Base-by-base conservation (phyloP, 2,888 invertebrate species). In the Dugesia japonica region DNA sequence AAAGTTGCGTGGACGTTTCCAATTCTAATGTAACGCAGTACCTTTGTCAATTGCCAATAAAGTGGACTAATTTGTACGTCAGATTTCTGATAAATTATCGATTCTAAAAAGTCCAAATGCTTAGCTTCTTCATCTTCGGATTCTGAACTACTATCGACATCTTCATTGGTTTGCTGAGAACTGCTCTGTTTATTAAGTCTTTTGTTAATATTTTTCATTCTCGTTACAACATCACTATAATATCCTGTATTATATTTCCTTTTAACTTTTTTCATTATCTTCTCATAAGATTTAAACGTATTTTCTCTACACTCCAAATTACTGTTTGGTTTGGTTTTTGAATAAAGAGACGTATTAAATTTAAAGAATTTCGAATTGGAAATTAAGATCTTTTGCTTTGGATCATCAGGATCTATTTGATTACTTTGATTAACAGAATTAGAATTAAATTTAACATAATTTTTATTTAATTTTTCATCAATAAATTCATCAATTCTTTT, bases 51-150 rank as follows among this genome's bases (percentile, higher is more conserved):
- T 26, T 74, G 74, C 74, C 74, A 74, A 74, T 74, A 74, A 15
- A 38, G 42, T 7, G 74, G 74, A 15, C 33, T 74, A 1, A 74
- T 74, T 74, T 74, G 74, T 1, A 23, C 74, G 9, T 74, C 33
- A 13, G 74, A 74, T 31, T 38, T 28, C 38, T 74, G 74, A 75
- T 75, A 75, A 56, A 75, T 75, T 4, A 75, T 42, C 26, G 75
- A 75, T 20, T 75, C 75, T 15, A 75, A n/a, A 28, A 75, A 71
- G n/a, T 75, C 42, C 1, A 56, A n/a, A 42, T 71, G 75, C 27
- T 75, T 42, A 1, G 42, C 71, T 75, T 75, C 71, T 26, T 75
- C 75, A 72, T 75, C 75, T 71, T 75, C 75, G 7, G 75, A 75
- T n/a, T 75, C 71, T 9, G 75, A 75, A 23, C 75, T 75, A 20